Evolutionary conservation across 2,113 vertebrate genomes (phyloP), one percentile per base, ranked within the genome.

Genomic region (Phalacrocorax carbo): DNA sequence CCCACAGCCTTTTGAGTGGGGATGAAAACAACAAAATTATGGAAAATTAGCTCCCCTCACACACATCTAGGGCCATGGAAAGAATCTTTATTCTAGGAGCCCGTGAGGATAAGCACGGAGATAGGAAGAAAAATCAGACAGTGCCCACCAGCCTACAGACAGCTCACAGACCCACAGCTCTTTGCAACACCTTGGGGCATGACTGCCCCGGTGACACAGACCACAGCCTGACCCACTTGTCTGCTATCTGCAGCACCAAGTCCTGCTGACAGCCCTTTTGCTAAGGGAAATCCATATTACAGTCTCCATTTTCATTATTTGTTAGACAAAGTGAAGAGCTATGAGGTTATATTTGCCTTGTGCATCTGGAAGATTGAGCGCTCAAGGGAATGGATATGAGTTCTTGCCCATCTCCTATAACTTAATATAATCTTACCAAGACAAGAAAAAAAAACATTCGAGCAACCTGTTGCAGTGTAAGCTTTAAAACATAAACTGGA

Each of bases 401-500:
- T 46, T 95, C 55, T 88, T 82, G 42, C 26, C 82, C 82, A 44
- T 55, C 73, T 92, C 90, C 90, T 92, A 83, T 83, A 95, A 90
- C 51, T 95, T 94, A 93, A 82, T 2, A 2, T 77, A 85, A 93
- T 62, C 76, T 82, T 80, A 64, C 16, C 68, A 68, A 78, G 58
- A 90, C 10, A 9, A 57, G 38, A 26, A 46, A 70, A 94, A 77
- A 57, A 38, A 9, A 0, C 38, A 40, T 69, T 84, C 0, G 1
- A 91, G 76, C 86, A 92, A 84, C 72, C 30, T 38, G 46, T 76
- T 90, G 77, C 83, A 91, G n/a, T 71, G 54, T 71, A 94, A 92
- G 64, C 69, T 90, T 75, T 68, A 86, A 83, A 92, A 92, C 86
- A 77, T 51, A 40, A 92, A 90, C 82, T 69, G 82, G 94, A 95